Evolutionary conservation across 1,140 invertebrate species (phyloP), one percentile per base, ranked within the genome.

Genomic region (Ditylenchus dipsaci): DNA sequence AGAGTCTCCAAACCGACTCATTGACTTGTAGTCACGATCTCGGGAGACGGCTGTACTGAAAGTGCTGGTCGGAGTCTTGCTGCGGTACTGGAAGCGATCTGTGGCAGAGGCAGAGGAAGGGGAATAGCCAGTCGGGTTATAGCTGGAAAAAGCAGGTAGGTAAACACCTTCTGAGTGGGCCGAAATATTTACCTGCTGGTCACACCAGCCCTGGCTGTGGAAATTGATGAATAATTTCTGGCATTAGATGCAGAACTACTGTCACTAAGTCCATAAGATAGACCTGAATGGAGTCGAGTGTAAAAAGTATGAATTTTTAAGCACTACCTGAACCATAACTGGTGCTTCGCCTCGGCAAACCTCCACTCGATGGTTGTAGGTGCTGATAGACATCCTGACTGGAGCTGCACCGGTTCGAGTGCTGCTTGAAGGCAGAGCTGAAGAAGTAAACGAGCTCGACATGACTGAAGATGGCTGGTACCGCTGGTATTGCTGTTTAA

Each of bases 401-500:
- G 49, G 23, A 53, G 23, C 49, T 15, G 15, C 49, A 19, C 33
- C 33, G n/a, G n/a, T n/a, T 38, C 33, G 33, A 38, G 3, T 21
- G 23, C 49, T 53, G 15, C 49, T 53, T 26, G 49, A 26, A 21
- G 49, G n/a, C 15, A 53, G n/a, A 8, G n/a, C 49, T 19, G 49
- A 53, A 19, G 49, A 53, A 53, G 49, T 53, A 26, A 53, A 53
- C n/a, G 49, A 53, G 49, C 49, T 53, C 3, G 49, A 53, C 49
- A 53, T 53, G 3, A 15, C 15, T 26, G n/a, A 19, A 19, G 49
- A 19, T 21, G 49, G 23, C 33, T 21, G n/a, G 49, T 53, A 19
- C 43, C 43, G 49, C 3, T 21, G n/a, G 3, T 53, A 15, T 38
- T 38, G 33, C 33, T 53, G 49, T 53, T 53, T 15, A 53, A 26